A percentile compares a stretch with the other conserved stretches of the same genome.
phyloP scores from a whole-genome alignment of 53 echinoderm and acorn worm genomes.

The Mesocentrotus franciscanus region DNA sequence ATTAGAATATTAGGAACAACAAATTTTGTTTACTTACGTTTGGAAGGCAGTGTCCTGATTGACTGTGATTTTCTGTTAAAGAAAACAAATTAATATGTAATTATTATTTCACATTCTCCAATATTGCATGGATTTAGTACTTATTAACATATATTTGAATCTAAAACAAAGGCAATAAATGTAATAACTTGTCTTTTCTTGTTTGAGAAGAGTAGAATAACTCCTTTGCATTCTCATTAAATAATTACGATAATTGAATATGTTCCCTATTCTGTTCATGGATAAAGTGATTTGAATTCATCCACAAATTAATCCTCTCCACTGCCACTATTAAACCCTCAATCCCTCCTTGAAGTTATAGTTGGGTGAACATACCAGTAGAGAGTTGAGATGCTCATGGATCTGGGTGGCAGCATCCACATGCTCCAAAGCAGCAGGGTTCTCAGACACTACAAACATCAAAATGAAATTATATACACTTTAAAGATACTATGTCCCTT shows the following conservation, averaged over 20 bases:
- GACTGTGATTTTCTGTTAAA: constrained; percentile 65
- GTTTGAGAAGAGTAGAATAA: no score
- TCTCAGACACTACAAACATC: constrained; percentile 20
- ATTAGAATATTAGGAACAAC: neutral
- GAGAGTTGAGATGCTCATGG: constrained; percentile 51
- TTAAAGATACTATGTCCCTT: no score
- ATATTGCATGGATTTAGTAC: no score
- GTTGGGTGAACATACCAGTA: constrained; percentile 30
- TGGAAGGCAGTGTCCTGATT: constrained; percentile 68
- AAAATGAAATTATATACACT: neutral
- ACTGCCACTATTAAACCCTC: no score
- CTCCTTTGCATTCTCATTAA: no score
- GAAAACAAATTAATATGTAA: neutral
- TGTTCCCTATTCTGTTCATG: neutral
- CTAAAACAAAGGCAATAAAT: no score
- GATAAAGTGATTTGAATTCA: neutral
- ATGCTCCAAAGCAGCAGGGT: constrained; percentile 32
- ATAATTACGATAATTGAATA: neutral
- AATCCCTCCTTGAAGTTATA: no score
- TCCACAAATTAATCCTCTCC: no score
- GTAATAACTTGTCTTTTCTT: no score
- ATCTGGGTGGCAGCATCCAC: constrained; percentile 58
- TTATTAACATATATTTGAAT: no score
- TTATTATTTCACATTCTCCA: neutral
- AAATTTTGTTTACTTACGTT: constrained; percentile 58